phyloP scores from a whole-genome alignment of 2,888 invertebrate species.

The Oxycera nigricornis region DNA sequence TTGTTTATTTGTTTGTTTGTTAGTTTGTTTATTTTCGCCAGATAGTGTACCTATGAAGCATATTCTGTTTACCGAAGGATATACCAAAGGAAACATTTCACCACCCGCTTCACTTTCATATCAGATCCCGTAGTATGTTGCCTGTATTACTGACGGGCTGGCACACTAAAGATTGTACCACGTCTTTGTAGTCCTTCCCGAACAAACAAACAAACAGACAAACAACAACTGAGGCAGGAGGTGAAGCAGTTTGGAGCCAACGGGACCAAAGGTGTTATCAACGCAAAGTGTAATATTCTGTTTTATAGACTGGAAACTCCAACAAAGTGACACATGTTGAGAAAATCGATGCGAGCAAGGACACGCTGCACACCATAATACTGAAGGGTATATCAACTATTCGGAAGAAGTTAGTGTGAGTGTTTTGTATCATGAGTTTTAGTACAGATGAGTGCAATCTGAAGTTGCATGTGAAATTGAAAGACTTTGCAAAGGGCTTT shows the following conservation, averaged over 20 bases:
- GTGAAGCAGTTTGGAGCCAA: neutral
- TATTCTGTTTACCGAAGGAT: constrained; percentile 13
- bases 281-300: neutral
- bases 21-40: neutral
- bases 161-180: neutral
- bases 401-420: too few species aligned
- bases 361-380: too few species aligned
- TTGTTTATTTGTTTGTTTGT: too few species aligned
- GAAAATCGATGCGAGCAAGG: too few species aligned
- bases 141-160: neutral
- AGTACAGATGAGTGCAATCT: too few species aligned
- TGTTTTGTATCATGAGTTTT: too few species aligned
- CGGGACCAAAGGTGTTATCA: constrained; percentile 8
- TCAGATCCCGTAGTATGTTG: neutral
- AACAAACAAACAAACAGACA: neutral
- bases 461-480: too few species aligned
- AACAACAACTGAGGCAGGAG: neutral
- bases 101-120: neutral
- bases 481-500: too few species aligned
- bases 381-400: too few species aligned
- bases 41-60: neutral
- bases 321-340: constrained; percentile 23
- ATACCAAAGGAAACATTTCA: neutral
- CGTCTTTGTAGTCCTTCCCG: neutral
- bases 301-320: constrained; percentile 24